These are phyloP conservation scores for Torymus auratus DNA, from an alignment of 2,888 invertebrate genomes.

Conservation along the genomic window DNA sequence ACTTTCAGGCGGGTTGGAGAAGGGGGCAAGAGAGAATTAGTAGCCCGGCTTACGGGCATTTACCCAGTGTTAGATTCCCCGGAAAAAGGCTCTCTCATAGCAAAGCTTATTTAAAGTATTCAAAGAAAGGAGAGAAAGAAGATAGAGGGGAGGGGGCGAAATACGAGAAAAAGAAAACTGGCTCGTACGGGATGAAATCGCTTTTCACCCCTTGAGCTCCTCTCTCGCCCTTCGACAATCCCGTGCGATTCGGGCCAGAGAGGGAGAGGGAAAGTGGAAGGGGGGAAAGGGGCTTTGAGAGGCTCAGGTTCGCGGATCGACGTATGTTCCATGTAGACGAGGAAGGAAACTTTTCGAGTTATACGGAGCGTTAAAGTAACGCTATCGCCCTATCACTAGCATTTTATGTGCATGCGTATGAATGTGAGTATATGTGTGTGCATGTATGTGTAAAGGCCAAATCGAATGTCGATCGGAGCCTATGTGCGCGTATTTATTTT, in stretches of 20 bases:
- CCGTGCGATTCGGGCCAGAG: slow-evolving; percentile 35
- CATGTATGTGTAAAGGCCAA: neutral
- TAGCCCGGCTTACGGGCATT: neutral
- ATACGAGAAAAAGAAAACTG: slow-evolving; percentile 45
- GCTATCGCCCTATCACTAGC: slow-evolving; percentile 40
- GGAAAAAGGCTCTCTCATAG: slow-evolving; percentile 11
- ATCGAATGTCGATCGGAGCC: slow-evolving; percentile 38
- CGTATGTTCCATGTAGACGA: slow-evolving; percentile 60
- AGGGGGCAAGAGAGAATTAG: slow-evolving; percentile 7
- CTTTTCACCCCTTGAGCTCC: slow-evolving; percentile 51
- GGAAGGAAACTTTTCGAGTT: slow-evolving; percentile 61
- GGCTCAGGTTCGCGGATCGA: slow-evolving; percentile 63
- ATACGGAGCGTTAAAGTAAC: slow-evolving; percentile 60
- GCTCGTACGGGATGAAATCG: slow-evolving; percentile 57
- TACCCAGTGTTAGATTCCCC: neutral
- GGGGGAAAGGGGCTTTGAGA: slow-evolving; percentile 52
- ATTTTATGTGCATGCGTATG: slow-evolving; percentile 7
- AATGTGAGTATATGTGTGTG: neutral
- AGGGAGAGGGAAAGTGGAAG: neutral
- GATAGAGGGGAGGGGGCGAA: neutral
- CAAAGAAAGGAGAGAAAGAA: slow-evolving; percentile 35
- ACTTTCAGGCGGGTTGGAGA: no score
- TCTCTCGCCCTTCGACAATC: slow-evolving; percentile 40
- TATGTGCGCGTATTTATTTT: slow-evolving; percentile 6
- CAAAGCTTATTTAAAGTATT: slow-evolving; percentile 52